phyloP scores from a whole-genome alignment of 2,797 vertebrate species.

The Psittacula derbiana region DNA sequence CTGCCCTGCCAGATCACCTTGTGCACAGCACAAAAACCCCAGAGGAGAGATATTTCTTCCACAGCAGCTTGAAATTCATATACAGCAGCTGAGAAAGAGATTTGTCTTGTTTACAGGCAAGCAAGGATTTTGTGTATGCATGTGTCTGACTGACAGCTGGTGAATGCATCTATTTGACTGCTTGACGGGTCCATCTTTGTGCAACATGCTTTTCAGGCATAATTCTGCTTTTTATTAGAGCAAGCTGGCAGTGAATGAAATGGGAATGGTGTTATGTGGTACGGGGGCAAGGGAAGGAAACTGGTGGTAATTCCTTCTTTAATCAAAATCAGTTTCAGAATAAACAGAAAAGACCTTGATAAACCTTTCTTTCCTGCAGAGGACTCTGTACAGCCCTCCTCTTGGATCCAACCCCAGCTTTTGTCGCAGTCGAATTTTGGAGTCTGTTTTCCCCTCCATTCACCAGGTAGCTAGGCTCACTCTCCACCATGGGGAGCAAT shows the following conservation, averaged over 20 bases:
- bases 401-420: conserved; percentile 10
- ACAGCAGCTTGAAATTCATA: neutral
- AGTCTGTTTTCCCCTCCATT: neutral
- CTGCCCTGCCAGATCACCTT: neutral
- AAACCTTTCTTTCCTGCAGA: conserved; percentile 25
- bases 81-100: neutral
- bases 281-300: conserved; percentile 29
- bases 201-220: conserved; percentile 33
- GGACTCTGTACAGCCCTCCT: neutral
- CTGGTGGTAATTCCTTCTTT: conserved; percentile 28
- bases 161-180: neutral
- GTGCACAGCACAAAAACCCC: accelerated
- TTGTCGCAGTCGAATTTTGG: neutral
- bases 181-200: neutral
- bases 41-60: neutral
- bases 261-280: conserved; percentile 10
- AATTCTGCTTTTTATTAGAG: conserved; percentile 62
- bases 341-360: conserved; percentile 50
- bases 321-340: conserved; percentile 28
- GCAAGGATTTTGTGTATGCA: neutral
- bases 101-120: conserved; percentile 8
- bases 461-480: neutral
- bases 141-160: neutral
- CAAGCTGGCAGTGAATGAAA: conserved; percentile 32
- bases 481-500: neutral